phyloP scores from a whole-genome alignment of 2,113 vertebrate species.

The Chlamydotis undulata region DNA sequence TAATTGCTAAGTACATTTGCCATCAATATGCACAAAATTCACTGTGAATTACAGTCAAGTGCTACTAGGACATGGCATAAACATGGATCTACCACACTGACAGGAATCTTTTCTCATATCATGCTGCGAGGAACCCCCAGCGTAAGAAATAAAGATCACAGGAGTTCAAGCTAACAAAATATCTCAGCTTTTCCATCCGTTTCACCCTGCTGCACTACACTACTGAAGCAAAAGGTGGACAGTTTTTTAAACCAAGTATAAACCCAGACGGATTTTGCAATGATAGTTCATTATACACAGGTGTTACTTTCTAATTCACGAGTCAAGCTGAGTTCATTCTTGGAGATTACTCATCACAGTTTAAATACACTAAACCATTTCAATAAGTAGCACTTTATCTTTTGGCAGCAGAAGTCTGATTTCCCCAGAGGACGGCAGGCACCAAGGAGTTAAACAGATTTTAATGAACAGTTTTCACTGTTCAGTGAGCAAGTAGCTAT shows the following conservation, averaged over 20 bases:
- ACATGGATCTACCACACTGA: not conserved
- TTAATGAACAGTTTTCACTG: not conserved
- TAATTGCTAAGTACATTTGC: not conserved
- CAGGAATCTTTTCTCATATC: not conserved
- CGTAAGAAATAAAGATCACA: not conserved
- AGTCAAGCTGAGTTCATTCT: not conserved
- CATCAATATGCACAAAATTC: constrained; percentile 7
- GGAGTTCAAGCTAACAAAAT: not conserved
- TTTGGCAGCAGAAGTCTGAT: not conserved
- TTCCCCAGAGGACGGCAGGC: not conserved
- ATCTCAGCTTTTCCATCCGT: not conserved
- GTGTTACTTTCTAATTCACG: not conserved
- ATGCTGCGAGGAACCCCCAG: not conserved
- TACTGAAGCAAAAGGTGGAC: not conserved
- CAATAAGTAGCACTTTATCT: not conserved
- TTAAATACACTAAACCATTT: not conserved
- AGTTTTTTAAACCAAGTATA: not conserved
- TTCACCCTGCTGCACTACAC: not conserved
- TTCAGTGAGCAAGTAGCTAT: not conserved
- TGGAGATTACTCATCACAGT: not conserved
- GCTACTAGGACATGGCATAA: not conserved
- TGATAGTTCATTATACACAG: not conserved
- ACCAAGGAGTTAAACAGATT: not conserved
- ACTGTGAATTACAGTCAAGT: not conserved
- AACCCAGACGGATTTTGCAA: not conserved